Percentiles rank a stretch among this genome's conserved stretches.
phyloP scores from a whole-genome alignment of 1,140 invertebrate species.

The Drosophila tani region DNA sequence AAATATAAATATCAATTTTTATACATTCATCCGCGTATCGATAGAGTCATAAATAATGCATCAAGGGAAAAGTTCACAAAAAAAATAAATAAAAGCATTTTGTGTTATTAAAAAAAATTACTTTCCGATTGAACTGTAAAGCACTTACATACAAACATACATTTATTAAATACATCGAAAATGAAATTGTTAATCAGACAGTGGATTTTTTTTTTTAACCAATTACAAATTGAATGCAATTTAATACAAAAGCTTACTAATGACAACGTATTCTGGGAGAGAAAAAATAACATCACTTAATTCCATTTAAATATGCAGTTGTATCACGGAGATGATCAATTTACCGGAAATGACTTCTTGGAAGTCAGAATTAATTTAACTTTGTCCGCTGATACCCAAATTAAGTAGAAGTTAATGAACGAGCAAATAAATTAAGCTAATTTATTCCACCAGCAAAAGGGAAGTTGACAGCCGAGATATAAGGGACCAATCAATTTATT shows the following conservation, averaged over 20 bases:
- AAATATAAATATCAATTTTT: conserved; percentile 58
- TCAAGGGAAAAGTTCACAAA: conserved; percentile 8
- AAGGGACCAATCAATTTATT: conserved; percentile 39
- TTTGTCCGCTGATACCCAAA: conserved; percentile 3
- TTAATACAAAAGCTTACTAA: conserved; percentile 14
- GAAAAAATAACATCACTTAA: conserved; percentile 6
- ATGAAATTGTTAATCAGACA: conserved; percentile 33
- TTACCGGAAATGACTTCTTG: conserved; percentile 26
- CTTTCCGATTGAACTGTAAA: conserved; percentile 11
- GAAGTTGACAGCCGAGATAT: conserved; percentile 28
- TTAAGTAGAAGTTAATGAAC: conserved; percentile 25
- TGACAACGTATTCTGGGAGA: not conserved
- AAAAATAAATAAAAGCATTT: conserved; percentile 25
- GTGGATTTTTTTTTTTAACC: conserved; percentile 17
- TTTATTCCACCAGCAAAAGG: conserved; percentile 36
- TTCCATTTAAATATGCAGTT: conserved; percentile 4
- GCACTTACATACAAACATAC: not conserved
- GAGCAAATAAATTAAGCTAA: conserved; percentile 38
- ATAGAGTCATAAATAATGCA: conserved; percentile 48
- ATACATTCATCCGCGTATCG: conserved; percentile 27
- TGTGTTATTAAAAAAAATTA: conserved; percentile 31
- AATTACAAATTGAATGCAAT: conserved; percentile 28
- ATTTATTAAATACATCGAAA: not conserved
- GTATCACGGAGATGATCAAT: conserved; percentile 8
- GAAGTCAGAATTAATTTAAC: conserved; percentile 23